Conservation (phyloP, 2,113 vertebrate species). For the Coryphaenoides rupestris region DNA sequence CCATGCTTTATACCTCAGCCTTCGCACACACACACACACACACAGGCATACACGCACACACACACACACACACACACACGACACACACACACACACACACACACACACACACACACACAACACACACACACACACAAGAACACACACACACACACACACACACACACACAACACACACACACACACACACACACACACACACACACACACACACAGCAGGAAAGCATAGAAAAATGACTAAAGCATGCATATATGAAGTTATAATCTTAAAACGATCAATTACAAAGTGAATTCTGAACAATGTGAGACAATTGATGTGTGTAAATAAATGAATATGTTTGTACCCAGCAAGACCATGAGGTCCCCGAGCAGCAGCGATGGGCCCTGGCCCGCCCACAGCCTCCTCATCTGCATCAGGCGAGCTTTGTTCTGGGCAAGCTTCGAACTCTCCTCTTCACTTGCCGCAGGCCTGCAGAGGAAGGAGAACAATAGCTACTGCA, state of each 20-base stretch:
- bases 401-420: constrained; percentile 82
- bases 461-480: constrained; percentile 72
- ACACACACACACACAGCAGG: not conserved
- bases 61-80: constrained; percentile 89
- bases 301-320: not conserved
- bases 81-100: constrained; percentile 83
- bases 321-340: not conserved
- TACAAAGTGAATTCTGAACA: not conserved
- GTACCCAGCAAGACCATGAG: constrained; percentile 94
- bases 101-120: too few relatives aligned
- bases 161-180: too few relatives aligned
- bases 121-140: too few relatives aligned
- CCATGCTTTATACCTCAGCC: constrained; percentile 89
- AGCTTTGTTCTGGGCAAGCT: constrained; percentile 72
- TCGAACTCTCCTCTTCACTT: constrained; percentile 77
- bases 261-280: not conserved
- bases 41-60: constrained; percentile 73
- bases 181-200: too few relatives aligned
- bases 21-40: constrained; percentile 91
- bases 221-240: not conserved
- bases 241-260: not conserved
- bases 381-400: constrained; percentile 89
- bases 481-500: not conserved
- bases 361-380: constrained; percentile 83
- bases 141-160: too few relatives aligned